Conservation (phyloP, 1,140 invertebrate genomes). For the Papilio polytes region DNA sequence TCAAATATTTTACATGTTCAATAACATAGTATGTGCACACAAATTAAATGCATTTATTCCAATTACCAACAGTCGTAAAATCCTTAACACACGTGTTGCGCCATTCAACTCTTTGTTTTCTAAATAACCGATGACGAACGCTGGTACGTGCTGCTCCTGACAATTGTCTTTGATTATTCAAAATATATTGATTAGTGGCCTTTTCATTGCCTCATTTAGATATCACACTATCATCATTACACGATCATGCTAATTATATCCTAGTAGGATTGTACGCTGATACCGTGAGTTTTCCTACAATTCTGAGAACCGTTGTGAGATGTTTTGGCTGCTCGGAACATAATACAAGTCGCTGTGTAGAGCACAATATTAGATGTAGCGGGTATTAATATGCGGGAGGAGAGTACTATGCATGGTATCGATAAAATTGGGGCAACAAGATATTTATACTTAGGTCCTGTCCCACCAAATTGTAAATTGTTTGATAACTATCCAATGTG, state of each 20-base stretch:
- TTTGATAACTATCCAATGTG: too few relatives aligned
- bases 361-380: too few relatives aligned
- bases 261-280: conserved; percentile 5
- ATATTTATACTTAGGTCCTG: too few relatives aligned
- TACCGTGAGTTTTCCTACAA: neutral
- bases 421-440: too few relatives aligned
- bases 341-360: too few relatives aligned
- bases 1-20: neutral
- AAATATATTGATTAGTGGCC: conserved; percentile 39
- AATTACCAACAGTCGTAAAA: conserved; percentile 20
- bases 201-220: conserved; percentile 28
- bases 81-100: conserved; percentile 30
- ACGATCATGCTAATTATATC: conserved; percentile 32
- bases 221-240: conserved; percentile 22
- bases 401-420: too few relatives aligned
- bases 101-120: conserved; percentile 38
- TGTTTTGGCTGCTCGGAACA: too few relatives aligned
- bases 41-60: conserved; percentile 16
- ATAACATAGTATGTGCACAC: neutral
- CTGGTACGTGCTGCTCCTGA: conserved; percentile 6
- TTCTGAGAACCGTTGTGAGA: neutral
- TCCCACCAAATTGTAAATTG: too few relatives aligned
- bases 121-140: conserved; percentile 36
- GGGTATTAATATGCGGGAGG: too few relatives aligned
- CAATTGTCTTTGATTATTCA: conserved; percentile 30